Conservation (phyloP, 1,140 invertebrate species). For the Cotesia glomerata region DNA sequence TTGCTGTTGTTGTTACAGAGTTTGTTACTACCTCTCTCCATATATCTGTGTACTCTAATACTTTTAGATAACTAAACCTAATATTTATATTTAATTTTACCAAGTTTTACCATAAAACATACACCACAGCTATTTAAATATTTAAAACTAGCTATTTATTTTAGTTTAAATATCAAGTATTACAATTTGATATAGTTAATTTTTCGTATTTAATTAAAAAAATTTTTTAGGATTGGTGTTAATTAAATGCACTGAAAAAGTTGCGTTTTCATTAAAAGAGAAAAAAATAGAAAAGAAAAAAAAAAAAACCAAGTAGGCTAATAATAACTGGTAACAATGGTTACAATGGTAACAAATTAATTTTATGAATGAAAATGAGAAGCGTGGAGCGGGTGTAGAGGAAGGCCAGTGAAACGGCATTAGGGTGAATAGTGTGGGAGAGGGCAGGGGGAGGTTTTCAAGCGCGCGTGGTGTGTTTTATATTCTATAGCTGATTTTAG, state of each 20-base stretch:
- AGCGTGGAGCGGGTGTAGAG: too few relatives aligned
- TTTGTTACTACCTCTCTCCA: too few relatives aligned
- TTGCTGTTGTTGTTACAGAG: too few relatives aligned
- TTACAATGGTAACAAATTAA: background rate
- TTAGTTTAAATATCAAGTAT: too few relatives aligned
- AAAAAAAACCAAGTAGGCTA: background rate
- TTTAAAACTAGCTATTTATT: too few relatives aligned
- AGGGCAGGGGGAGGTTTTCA: background rate
- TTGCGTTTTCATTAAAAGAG: background rate
- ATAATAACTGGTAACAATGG: conserved; percentile 9
- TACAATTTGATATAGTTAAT: too few relatives aligned
- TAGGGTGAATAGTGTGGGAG: background rate
- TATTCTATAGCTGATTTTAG: background rate
- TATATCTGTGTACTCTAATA: too few relatives aligned
- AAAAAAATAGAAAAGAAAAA: background rate
- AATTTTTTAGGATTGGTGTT: background rate
- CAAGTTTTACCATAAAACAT: too few relatives aligned
- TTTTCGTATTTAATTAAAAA: too few relatives aligned
- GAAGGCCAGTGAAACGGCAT: background rate
- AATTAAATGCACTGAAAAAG: background rate
- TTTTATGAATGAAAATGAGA: background rate
- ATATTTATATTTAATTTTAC: too few relatives aligned
- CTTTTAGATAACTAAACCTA: too few relatives aligned
- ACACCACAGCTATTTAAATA: too few relatives aligned
- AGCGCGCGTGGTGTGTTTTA: background rate